phyloP scores from a whole-genome alignment of 2,797 vertebrate genomes.

The Psittacula derbiana region DNA sequence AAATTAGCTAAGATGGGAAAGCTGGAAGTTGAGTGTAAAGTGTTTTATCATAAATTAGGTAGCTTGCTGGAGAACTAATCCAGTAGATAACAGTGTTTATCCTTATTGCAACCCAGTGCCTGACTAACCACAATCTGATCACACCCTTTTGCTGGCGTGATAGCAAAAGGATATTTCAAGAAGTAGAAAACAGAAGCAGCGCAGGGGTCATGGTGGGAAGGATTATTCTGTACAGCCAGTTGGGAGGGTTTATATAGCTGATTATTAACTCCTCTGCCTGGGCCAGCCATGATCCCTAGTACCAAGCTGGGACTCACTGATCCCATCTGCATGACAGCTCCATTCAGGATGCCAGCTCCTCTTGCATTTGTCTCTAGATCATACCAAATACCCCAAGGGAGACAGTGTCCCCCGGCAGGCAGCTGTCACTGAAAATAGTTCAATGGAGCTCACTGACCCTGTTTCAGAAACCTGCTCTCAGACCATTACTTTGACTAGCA shows the following conservation, averaged over 20 bases:
- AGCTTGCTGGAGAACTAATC: background rate
- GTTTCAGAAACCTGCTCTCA: background rate
- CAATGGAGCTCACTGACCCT: background rate
- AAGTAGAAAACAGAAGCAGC: background rate
- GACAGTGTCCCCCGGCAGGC: accelerated
- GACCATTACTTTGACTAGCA: background rate
- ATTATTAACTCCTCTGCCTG: background rate
- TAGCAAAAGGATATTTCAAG: background rate
- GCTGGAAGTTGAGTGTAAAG: background rate
- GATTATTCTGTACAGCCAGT: background rate
- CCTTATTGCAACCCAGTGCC: background rate
- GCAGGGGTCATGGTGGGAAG: background rate
- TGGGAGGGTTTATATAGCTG: background rate
- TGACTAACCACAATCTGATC: background rate
- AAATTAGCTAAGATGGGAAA: background rate
- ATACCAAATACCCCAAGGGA: background rate
- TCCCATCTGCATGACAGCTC: background rate
- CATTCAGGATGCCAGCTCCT: background rate
- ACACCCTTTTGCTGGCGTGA: background rate
- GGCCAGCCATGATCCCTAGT: background rate
- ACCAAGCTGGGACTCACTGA: background rate
- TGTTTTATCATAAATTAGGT: background rate
- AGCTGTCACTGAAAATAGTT: background rate
- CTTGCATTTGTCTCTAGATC: background rate
- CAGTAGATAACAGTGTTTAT: background rate